These are phyloP conservation scores for Ophion ellenae DNA, from an alignment of 2,888 invertebrate species.

Conservation along the genomic window DNA sequence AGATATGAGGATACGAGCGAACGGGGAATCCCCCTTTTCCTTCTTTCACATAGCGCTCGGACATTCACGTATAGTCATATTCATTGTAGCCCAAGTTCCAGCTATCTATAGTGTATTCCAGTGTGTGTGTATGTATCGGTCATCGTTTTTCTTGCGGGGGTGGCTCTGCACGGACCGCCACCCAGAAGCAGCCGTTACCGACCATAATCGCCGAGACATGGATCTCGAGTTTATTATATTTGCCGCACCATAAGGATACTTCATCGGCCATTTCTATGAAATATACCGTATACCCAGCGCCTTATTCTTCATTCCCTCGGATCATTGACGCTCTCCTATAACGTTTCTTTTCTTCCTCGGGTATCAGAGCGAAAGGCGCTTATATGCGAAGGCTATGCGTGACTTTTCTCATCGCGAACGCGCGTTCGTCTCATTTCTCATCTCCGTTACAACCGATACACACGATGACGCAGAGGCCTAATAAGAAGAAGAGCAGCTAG, in stretches of 20 bases:
- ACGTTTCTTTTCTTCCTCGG: neutral
- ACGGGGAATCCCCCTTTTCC: slow-evolving; percentile 71
- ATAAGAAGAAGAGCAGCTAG: neutral
- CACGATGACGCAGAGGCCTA: slow-evolving; percentile 8
- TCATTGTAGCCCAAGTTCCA: slow-evolving; percentile 3
- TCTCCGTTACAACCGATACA: neutral
- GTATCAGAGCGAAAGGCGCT: neutral
- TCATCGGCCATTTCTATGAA: slow-evolving; percentile 80
- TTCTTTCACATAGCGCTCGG: slow-evolving; percentile 35
- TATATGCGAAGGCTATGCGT: neutral
- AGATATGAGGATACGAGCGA: slow-evolving; percentile 79
- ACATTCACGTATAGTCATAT: slow-evolving; percentile 26
- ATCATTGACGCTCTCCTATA: slow-evolving; percentile 42
- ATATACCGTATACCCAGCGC: slow-evolving; percentile 45
- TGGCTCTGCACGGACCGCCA: slow-evolving; percentile 73
- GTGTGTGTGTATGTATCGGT: slow-evolving; percentile 20
- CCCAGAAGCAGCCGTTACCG: slow-evolving; percentile 69
- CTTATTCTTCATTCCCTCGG: slow-evolving; percentile 56
- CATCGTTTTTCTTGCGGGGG: slow-evolving; percentile 61
- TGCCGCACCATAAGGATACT: slow-evolving; percentile 81
- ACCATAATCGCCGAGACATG: slow-evolving; percentile 81
- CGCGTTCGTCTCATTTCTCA: slow-evolving; percentile 39
- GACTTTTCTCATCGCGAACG: slow-evolving; percentile 34
- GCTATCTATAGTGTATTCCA: neutral
- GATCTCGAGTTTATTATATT: slow-evolving; percentile 83